Evolutionary conservation across 2,888 invertebrate genomes (phyloP).

Genomic region (Crioceris asparagi): DNA sequence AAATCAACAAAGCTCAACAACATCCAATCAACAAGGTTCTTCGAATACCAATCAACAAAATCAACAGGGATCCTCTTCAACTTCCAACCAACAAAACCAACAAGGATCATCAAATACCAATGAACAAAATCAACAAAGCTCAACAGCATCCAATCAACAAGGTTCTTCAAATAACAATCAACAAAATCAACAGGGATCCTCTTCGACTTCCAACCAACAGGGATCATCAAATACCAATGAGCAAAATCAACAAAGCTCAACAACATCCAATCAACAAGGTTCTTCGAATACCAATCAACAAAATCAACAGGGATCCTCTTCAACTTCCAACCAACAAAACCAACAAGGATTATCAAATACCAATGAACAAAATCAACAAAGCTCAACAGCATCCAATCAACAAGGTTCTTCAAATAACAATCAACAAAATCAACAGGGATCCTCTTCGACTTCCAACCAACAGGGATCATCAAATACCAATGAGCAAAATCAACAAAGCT

Average conservation of each 20-base stretch:
- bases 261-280: constrained; percentile 18
- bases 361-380: constrained; percentile 11
- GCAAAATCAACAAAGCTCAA: constrained; percentile 15
- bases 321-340: too few species aligned
- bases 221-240: constrained; percentile 12
- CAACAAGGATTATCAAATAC: too few species aligned
- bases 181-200: constrained; percentile 17
- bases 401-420: constrained; percentile 2
- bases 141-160: constrained; percentile 9
- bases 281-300: constrained; percentile 9
- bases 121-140: constrained; percentile 14
- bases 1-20: constrained; percentile 42
- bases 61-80: constrained; percentile 3
- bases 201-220: constrained; percentile 12
- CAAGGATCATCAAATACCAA: constrained; percentile 11
- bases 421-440: constrained; percentile 7
- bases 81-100: constrained; percentile 1
- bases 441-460: constrained; percentile 2
- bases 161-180: constrained; percentile 11
- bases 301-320: constrained; percentile 8
- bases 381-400: too few species aligned
- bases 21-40: constrained; percentile 18
- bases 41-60: too few species aligned
- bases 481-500: constrained; percentile 10
- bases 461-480: constrained; percentile 1